Evolutionary conservation across 2,797 vertebrate genomes (phyloP), one percentile per base, ranked within the genome.

Genomic region (Gymnoscopelus braueri): DNA sequence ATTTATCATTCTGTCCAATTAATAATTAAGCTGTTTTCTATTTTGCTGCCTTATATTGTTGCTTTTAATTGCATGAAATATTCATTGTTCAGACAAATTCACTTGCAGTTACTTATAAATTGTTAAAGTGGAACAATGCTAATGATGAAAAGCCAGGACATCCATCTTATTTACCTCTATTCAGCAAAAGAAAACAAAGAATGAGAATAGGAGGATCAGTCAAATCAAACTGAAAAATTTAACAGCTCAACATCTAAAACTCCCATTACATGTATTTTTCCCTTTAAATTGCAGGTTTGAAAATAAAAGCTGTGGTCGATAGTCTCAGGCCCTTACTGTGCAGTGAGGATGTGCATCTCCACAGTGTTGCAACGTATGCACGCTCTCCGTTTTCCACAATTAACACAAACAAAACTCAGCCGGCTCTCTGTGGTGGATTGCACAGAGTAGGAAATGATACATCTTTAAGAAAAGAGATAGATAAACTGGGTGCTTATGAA

Each of bases 21-120:
- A 95, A 95, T 94, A 91, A 94, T 94, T 94, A 93, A 94, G 89
- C 90, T 92, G 94, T 93, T 94, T 93, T 90, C 82, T 94, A 93
- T 94, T 94, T 94, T 82, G 87, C 87, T 81, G 90, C 90, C 23
- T 77, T 87, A 94, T 93, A 94, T 93, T 94, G 93, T 95, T 94
- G 90, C 94, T 94, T 90, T 92, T 94, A 94, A 93, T 92, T 89
- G 87, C 90, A 93, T 95, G 78, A 94, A 95, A 93, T 92, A 94
- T 95, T 94, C 76, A 95, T 92, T 78, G 86, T 81, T 87, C 85
- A 71, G 89, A 93, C 90, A 94, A 94, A 92, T 91, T 92, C 92
- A 87, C 86, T 89, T 90, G 85, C 86, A 88, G 92, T 91, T 88
- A 89, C 89, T 91, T 93, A 94, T 94, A 94, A 95, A 95, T 95